Evolutionary conservation across 2,888 invertebrate genomes (phyloP).

Genomic region (Periphyllus acericola): DNA sequence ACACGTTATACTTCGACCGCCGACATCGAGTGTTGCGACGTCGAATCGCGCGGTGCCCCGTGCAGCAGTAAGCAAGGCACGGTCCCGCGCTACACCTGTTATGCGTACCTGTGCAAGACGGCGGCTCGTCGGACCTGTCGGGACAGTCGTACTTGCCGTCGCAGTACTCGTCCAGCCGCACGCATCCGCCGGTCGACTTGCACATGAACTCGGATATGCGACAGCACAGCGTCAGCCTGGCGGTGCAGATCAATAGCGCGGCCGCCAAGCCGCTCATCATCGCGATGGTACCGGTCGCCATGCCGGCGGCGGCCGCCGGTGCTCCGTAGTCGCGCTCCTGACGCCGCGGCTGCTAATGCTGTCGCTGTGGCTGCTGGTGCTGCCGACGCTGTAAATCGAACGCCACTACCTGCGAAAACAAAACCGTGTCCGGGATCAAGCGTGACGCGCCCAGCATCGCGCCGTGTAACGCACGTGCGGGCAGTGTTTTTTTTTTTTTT

Average conservation of each 20-base stretch:
- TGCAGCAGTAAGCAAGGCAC: too few relatives aligned
- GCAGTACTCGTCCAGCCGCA: slow-evolving; percentile 86
- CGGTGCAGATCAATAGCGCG: slow-evolving; percentile 64
- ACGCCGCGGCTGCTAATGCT: too few relatives aligned
- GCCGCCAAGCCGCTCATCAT: not conserved
- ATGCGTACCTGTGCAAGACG: slow-evolving; percentile 76
- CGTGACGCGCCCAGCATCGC: too few relatives aligned
- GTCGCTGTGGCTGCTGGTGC: too few relatives aligned
- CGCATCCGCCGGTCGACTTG: slow-evolving; percentile 76
- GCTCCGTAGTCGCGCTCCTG: not conserved
- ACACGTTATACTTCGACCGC: too few relatives aligned
- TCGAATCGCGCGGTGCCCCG: too few relatives aligned
- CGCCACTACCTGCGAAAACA: not conserved
- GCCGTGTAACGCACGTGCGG: too few relatives aligned
- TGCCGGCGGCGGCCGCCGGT: not conserved
- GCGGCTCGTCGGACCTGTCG: slow-evolving; percentile 86
- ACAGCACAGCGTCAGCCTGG: slow-evolving; percentile 72
- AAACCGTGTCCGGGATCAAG: too few relatives aligned
- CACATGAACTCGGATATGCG: slow-evolving; percentile 82
- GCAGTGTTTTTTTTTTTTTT: too few relatives aligned
- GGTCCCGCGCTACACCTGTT: too few relatives aligned
- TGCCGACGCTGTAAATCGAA: not conserved
- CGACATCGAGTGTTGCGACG: not conserved
- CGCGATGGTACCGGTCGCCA: not conserved
- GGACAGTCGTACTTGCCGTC: slow-evolving; percentile 86